These are phyloP conservation scores for Enteromius mattozi DNA, from an alignment of 2,797 vertebrate genomes.

Conservation along the genomic window DNA sequence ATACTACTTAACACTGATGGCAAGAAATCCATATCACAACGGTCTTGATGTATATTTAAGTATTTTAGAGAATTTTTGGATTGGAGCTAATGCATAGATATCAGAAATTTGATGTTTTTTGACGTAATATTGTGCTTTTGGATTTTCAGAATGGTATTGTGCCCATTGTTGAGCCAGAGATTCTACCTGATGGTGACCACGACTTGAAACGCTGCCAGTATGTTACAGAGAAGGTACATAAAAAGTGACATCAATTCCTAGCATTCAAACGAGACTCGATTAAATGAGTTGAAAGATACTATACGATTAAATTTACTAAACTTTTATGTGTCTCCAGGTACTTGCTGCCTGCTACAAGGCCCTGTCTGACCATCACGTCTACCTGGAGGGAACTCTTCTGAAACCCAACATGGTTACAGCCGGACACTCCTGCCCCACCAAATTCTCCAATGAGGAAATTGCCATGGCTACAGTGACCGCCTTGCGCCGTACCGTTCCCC, in stretches of 20 bases:
- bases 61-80: background rate
- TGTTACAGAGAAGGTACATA: slow-evolving; percentile 91
- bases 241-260: background rate
- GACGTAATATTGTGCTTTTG: background rate
- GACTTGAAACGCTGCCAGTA: slow-evolving; percentile 97
- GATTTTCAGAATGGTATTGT: slow-evolving; percentile 91
- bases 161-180: slow-evolving; percentile 97
- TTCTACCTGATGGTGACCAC: slow-evolving; percentile 96
- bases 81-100: background rate
- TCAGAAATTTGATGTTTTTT: background rate
- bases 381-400: slow-evolving; percentile 95
- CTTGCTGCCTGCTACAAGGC: slow-evolving; percentile 96
- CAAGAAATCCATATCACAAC: background rate
- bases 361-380: slow-evolving; percentile 95
- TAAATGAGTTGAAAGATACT: background rate
- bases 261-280: background rate
- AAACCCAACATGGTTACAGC: slow-evolving; percentile 99
- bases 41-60: background rate
- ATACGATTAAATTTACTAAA: background rate
- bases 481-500: slow-evolving; percentile 94
- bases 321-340: slow-evolving; percentile 76
- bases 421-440: slow-evolving; percentile 91
- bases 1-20: background rate
- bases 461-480: slow-evolving; percentile 97
- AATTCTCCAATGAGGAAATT: slow-evolving; percentile 87